Evolutionary conservation across 92 coral and sea anemone species (phyloP), one percentile per base, ranked within the genome.

Genomic region (Porites lobata): DNA sequence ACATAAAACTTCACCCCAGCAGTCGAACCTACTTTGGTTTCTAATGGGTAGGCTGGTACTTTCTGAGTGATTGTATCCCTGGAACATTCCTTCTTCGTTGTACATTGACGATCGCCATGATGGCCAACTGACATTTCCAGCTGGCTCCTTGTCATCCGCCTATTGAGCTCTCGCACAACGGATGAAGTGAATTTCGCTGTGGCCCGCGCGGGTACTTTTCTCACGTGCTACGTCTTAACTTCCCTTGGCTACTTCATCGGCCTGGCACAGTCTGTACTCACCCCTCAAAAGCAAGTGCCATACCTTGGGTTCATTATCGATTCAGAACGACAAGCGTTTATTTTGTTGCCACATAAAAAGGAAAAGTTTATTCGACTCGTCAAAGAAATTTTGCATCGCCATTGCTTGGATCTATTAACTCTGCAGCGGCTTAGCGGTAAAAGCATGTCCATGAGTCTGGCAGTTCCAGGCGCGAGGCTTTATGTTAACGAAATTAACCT

Each of bases 381-480:
- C 29, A 26, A 26, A 26, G 29, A 26, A 26, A 26, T 26, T 26
- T 26, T 26, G 29, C 29, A 0, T 26, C 29, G 29, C 29, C 29
- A 26, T 26, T 26, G 29, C 29, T 26, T 26, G 0, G 29, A 26
- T 26, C 29, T 26, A 26, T 26, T 26, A 26, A 26, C 29, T 26
- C 29, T 26, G 29, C 29, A 26, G 29, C 0, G 29, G 29, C 29
- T 26, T 2, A 26, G 29, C 29, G 29, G 29, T 26, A 26, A 26
- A 26, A 0, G 29, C 29, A 1, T 26, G 0, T 82, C 86, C 18
- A 69, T 82, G 8, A 69, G 78, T 14, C 21, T 51, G 0, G 66
- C 78, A 1, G 76, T 82, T n/a, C 86, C 78, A 8, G 86, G 86
- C 9, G 78, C 86, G 32, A 3, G 74, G 3, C 15, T 82, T 32